Conservation (phyloP, 2,113 vertebrate genomes). For the Lontra canadensis region DNA sequence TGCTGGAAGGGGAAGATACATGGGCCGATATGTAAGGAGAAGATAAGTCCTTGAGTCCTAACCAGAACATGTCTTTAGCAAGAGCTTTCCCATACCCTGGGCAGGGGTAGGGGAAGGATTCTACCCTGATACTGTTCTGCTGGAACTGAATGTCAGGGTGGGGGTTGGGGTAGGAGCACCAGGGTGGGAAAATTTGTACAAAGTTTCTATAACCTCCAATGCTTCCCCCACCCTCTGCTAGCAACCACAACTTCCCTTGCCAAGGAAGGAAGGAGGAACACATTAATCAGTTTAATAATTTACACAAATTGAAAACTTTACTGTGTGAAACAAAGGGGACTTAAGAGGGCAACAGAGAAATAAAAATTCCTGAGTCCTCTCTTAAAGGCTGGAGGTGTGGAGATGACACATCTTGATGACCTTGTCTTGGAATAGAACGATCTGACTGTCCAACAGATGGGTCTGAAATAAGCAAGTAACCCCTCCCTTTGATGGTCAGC, state of each 20-base stretch:
- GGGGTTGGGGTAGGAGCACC: background rate
- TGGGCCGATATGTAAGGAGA: background rate
- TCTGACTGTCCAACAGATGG: background rate
- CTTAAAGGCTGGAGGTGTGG: background rate
- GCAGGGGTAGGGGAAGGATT: no score
- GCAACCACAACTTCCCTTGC: conserved; percentile 59
- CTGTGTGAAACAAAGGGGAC: conserved; percentile 50
- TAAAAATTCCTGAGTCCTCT: background rate
- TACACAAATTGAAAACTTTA: conserved; percentile 61
- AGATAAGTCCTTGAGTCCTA: background rate
- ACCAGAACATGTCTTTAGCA: background rate
- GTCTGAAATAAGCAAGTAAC: background rate
- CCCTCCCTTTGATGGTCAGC: background rate
- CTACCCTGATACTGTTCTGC: background rate
- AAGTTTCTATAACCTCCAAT: conserved; percentile 29
- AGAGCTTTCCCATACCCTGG: background rate
- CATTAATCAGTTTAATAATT: conserved; percentile 73
- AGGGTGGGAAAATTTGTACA: background rate
- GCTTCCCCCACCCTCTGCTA: background rate
- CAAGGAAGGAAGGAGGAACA: conserved; percentile 61
- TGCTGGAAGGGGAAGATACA: conserved; percentile 40
- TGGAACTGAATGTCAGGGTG: background rate
- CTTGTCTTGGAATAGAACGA: background rate
- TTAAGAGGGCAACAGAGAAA: conserved; percentile 37
- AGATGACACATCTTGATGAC: background rate